Base-by-base conservation (phyloP, 2,888 invertebrate genomes). In the Cephalotes varians region DNA sequence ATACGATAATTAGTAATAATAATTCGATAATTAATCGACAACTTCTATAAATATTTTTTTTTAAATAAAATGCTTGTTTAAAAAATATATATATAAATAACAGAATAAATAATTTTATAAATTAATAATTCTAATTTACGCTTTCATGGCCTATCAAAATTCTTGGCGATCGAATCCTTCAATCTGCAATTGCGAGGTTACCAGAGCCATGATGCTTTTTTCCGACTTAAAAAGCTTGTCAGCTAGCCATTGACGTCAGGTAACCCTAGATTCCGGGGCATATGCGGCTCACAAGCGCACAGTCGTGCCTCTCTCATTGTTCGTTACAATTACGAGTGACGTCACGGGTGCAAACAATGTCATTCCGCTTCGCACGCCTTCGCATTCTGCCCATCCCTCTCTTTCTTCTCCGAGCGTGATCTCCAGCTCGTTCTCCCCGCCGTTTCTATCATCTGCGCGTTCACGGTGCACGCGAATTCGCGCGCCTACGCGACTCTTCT, bases 331-430 rank as follows among this genome's bases (percentile, higher is more conserved):
- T 93, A 88, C 90, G 86, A 83, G 90, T 92, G 92, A 93, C 93
- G 92, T 93, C 93, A 93, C 90, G 87, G 88, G 89, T 90, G 91
- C 91, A 93, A 93, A 93, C 93, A 93, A 93, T 92, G 92, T 90
- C 91, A 90, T 90, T 83, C 90, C 87, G 88, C 88, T 91, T 91
- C 90, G 91, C 91, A 92, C 91, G 91, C 89, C 86, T 90, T 92
- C 86, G 87, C 87, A 86, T 90, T 87, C 88, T 86, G 80, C 86
- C 86, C 85, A 84, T 56, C 77, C 65, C 34, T 82, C 47, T 51
- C 64, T 77, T 65, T 64, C 56, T 60, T 56, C 44, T 21, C 60
- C 44, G 9, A 25, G 25, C 64, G 44, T 54, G 25, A 31, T 65
- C 65, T 44, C 54, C 71, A 49, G 47, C 54, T 54, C 31, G 21